Evolutionary conservation across 2,113 vertebrate genomes (phyloP).

Genomic region (Corydoras maculifer): DNA sequence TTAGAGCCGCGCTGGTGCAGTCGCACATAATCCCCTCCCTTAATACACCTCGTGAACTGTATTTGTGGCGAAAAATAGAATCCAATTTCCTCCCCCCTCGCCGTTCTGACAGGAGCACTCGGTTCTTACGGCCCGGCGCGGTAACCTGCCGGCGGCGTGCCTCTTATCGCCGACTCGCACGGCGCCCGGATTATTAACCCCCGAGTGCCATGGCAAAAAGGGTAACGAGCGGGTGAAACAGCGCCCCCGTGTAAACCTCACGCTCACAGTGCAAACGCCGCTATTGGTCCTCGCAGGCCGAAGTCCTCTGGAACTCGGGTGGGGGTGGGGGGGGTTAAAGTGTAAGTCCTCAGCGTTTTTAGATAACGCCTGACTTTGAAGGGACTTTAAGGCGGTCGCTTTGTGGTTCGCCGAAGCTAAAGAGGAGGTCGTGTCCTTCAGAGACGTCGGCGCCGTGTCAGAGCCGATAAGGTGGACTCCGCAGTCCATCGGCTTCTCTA

Average conservation of each 20-base stretch:
- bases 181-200: conserved; percentile 16
- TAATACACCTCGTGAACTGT: conserved; percentile 21
- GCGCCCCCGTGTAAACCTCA: conserved; percentile 22
- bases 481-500: too few relatives aligned
- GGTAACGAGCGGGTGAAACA: conserved; percentile 17
- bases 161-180: conserved; percentile 17
- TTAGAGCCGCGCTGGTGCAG: conserved; percentile 23
- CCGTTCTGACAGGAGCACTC: conserved; percentile 20
- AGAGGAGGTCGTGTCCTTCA: too few relatives aligned
- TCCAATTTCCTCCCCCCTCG: neutral
- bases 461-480: too few relatives aligned
- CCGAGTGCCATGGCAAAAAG: conserved; percentile 10
- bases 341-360: too few relatives aligned
- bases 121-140: conserved; percentile 13
- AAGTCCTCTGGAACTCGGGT: too few relatives aligned
- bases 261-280: conserved; percentile 6
- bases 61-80: conserved; percentile 33
- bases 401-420: too few relatives aligned
- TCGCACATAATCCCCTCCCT: conserved; percentile 15
- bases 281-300: conserved; percentile 2
- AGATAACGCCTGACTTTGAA: too few relatives aligned
- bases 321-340: too few relatives aligned
- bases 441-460: too few relatives aligned
- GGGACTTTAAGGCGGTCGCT: too few relatives aligned
- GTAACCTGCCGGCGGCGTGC: neutral